Base-by-base conservation (phyloP, 2,113 vertebrate species). In the Tricholaema leucomelas region DNA sequence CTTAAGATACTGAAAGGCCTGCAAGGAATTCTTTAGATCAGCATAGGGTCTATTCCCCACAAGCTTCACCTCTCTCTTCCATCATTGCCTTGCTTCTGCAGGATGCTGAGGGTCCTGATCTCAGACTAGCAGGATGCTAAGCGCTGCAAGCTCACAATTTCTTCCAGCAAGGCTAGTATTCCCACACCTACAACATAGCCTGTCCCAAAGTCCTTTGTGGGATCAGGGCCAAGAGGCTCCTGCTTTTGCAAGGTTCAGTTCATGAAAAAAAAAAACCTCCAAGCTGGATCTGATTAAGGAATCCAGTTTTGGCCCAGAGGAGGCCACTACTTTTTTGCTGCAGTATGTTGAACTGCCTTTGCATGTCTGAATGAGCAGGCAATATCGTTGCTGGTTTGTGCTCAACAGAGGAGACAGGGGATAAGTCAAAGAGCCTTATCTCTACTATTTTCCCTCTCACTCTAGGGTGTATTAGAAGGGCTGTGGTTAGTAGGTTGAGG, bases 271-370 rank as follows among this genome's bases (percentile, higher is more conserved):
- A 86, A 64, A 50, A 73, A 1, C 31, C 10, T 67, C 31, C 54
- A 89, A 80, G 48, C 86, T 94, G 96, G 71, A 82, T 91, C 64
- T 80, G 74, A 93, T 95, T 95, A 94, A 72, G 28, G 71, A 87
- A 77, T 60, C 36, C 56, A 52, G 14, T 24, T 86, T 88, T 88
- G 66, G 73, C 87, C 90, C 71, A 81, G 74, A 75, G 71, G 66
- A 94, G 95, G 77, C 85, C 92, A 96, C 90, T 95, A 31, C 83
- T 83, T 73, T 40, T 58, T 93, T 83, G 79, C 85, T 86, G 83
- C 78, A 86, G 65, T 64, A 81, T 10, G 81, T 63, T 55, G 64
- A 81, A 58, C 24, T 79, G 44, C 77, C 84, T 93, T 84, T 78
- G 80, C 84, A 56, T 31, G 72, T 95, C 82, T 79, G 74, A 85